A percentile compares a stretch with the other conserved stretches of the same genome.
Evolutionary conservation across 2,797 vertebrate genomes (phyloP).

Genomic region (Acridotheres tristis): DNA sequence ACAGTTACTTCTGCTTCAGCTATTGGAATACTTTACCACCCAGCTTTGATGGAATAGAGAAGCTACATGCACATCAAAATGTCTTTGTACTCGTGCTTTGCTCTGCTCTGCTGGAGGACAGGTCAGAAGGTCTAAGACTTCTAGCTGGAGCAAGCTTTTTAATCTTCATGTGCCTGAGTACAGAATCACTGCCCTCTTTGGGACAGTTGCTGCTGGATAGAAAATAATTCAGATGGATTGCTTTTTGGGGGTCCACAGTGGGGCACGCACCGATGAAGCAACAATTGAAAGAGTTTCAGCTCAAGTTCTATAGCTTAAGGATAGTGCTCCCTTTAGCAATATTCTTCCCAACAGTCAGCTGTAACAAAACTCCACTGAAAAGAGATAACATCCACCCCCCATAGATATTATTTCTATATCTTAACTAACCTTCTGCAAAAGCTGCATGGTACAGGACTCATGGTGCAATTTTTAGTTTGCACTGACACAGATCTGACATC

Average conservation of each 20-base stretch:
- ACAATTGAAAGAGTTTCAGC: neutral
- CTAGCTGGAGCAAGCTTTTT: neutral
- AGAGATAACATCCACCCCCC: neutral
- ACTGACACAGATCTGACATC: neutral
- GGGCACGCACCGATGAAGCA: neutral
- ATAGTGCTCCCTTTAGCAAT: neutral
- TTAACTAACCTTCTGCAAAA: neutral
- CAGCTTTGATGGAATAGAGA: neutral
- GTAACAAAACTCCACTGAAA: neutral
- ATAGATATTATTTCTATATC: neutral
- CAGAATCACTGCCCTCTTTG: neutral
- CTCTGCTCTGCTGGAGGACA: neutral
- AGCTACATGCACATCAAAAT: neutral
- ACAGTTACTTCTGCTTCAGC: neutral
- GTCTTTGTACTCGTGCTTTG: neutral
- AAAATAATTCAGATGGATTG: neutral
- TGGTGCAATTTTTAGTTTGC: neutral
- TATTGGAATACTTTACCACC: neutral
- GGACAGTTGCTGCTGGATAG: neutral
- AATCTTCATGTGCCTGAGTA: neutral
- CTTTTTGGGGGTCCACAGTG: neutral
- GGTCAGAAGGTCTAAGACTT: neutral
- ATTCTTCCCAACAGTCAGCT: neutral
- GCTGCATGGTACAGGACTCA: neutral
- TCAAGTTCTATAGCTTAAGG: neutral